These are phyloP conservation scores for Cuculus canorus DNA, from an alignment of 2,797 vertebrate species.

Conservation along the genomic window DNA sequence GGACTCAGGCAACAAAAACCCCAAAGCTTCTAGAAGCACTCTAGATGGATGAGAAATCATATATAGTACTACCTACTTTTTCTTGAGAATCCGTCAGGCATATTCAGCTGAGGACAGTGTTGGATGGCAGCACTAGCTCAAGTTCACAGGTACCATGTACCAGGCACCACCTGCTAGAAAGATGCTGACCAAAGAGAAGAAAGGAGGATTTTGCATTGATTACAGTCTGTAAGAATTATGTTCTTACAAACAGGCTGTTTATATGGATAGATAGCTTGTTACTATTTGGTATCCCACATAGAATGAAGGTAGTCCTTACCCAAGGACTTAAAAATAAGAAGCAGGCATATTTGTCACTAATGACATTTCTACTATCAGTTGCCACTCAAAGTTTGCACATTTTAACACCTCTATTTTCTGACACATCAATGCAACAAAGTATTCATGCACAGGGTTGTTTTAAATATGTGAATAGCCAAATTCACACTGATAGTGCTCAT, in stretches of 20 bases:
- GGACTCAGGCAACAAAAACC: not conserved
- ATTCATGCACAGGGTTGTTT: not conserved
- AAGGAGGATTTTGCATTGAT: not conserved
- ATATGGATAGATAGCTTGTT: not conserved
- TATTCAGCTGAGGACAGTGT: not conserved
- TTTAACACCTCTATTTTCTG: not conserved
- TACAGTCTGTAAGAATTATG: not conserved
- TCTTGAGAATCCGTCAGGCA: not conserved
- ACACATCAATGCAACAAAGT: not conserved
- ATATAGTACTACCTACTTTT: not conserved
- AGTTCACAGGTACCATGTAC: not conserved
- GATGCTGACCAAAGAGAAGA: not conserved
- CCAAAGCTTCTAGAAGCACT: not conserved
- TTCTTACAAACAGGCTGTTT: not conserved
- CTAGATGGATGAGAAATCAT: not conserved
- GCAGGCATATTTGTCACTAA: not conserved
- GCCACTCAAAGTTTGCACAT: not conserved
- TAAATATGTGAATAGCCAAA: not conserved
- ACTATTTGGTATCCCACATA: not conserved
- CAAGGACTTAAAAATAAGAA: not conserved
- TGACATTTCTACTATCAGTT: not conserved
- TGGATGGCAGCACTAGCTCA: not conserved
- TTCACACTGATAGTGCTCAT: not conserved
- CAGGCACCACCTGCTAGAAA: not conserved
- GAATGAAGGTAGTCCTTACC: not conserved